Percentiles rank a stretch among this genome's conserved stretches.
These are phyloP conservation scores for Zaprionus nigranus DNA, from an alignment of 1,140 invertebrate genomes.

Conservation along the genomic window DNA sequence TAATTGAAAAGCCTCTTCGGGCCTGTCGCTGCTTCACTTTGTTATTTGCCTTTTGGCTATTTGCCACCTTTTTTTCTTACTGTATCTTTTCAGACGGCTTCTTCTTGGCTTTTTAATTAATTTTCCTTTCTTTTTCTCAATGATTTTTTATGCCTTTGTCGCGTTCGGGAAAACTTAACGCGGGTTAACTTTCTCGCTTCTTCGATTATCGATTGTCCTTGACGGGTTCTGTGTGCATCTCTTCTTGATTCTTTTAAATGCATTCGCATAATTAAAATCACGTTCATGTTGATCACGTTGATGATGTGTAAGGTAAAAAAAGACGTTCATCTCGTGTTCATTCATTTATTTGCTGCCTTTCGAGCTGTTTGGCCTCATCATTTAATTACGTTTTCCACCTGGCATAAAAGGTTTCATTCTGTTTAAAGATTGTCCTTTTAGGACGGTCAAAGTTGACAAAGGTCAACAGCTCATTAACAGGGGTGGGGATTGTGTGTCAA, in stretches of 20 bases:
- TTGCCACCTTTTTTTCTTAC: slow-evolving; percentile 14
- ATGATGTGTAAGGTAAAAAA: slow-evolving; percentile 50
- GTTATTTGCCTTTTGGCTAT: slow-evolving; percentile 50
- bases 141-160: slow-evolving; percentile 29
- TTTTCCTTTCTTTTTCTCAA: slow-evolving; percentile 41
- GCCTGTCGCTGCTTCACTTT: slow-evolving; percentile 37
- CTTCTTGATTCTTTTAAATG: slow-evolving; percentile 24
- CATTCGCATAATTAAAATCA: slow-evolving; percentile 56
- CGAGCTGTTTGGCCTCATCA: neutral
- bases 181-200: slow-evolving; percentile 32
- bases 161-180: slow-evolving; percentile 24
- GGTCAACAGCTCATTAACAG: slow-evolving; percentile 55
- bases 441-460: slow-evolving; percentile 28
- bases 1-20: slow-evolving; percentile 64
- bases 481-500: slow-evolving; percentile 16
- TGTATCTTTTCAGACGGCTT: slow-evolving; percentile 10
- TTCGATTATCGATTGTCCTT: slow-evolving; percentile 70
- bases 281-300: slow-evolving; percentile 38
- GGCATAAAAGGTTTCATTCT: slow-evolving; percentile 4
- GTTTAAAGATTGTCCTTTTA: slow-evolving; percentile 20
- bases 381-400: slow-evolving; percentile 44
- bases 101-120: slow-evolving; percentile 69
- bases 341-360: neutral
- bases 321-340: neutral
- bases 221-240: neutral